phyloP scores from a whole-genome alignment of 35 echinoderm and acorn worm species.

The Lytechinus pictus region DNA sequence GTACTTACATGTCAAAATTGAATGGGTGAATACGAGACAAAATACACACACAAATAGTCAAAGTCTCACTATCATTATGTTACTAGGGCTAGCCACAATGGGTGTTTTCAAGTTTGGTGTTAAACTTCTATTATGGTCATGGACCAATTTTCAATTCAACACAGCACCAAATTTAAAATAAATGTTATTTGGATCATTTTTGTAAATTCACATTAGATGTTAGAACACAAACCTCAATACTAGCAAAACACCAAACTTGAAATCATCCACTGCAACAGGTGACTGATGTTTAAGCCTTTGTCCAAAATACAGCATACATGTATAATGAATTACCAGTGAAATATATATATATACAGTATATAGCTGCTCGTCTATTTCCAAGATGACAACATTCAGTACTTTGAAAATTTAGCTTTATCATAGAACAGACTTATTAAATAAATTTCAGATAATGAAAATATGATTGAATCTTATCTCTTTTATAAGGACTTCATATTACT shows the following conservation, averaged over 20 bases:
- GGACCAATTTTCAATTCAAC: too few species aligned
- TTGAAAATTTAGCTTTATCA: not conserved
- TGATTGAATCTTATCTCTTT: not conserved
- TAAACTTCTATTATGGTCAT: too few species aligned
- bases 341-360: not conserved
- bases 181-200: too few species aligned
- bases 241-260: too few species aligned
- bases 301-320: too few species aligned
- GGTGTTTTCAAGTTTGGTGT: too few species aligned
- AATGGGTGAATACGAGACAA: not conserved
- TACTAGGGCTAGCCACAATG: too few species aligned
- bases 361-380: not conserved
- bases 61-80: not conserved
- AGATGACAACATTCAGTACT: constrained; percentile 23
- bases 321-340: not conserved
- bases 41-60: not conserved
- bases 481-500: not conserved
- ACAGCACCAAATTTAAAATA: too few species aligned
- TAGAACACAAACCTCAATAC: too few species aligned
- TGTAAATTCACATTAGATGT: too few species aligned
- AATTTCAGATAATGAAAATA: constrained; percentile 7
- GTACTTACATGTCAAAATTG: not conserved
- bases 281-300: not conserved
- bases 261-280: not conserved
- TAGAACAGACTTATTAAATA: not conserved